Base-by-base conservation (phyloP, 2,113 vertebrate species). In the Microcebus tavaratra region DNA sequence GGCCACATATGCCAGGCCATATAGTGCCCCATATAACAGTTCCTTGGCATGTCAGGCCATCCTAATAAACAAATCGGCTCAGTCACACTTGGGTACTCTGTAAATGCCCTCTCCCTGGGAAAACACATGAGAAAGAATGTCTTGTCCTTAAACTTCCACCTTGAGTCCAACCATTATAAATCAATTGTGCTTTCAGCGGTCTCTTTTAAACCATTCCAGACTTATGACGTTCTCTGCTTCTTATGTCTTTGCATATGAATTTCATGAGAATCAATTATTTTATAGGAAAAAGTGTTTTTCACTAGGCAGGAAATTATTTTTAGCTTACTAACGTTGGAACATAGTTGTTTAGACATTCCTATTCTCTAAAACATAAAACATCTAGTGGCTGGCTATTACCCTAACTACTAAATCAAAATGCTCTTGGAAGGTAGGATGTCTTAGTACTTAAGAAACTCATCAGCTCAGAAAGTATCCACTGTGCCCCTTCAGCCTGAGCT, bases 241-340 rank as follows among this genome's bases (percentile, higher is more conserved):
- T 31, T 85, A 68, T 13, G 82, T 68, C 20, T 57, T 94, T 92
- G 36, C 76, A 63, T 75, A 81, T 57, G 82, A 90, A 95, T 92
- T 84, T 95, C 72, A 14, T 76, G 65, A 90, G 27, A 79, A 34
- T 88, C 53, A 92, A 45, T 96, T 97, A 81, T 82, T 96, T 96
- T 63, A 76, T 21, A 45, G 88, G 34, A 50, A 59, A 96, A 92
- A 76, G 8, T 85, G 17, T 36, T 96, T 95, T 94, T 61, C 27
- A 70, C 36, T 20, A 89, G 55, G 12, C 55, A 89, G 75, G 61
- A 73, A 80, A 86, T 93, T 65, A 18, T 93, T 79, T 68, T 80
- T 67, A 91, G 79, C 39, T 95, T 79, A 68, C 59, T 53, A 72
- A 97, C 59, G 39, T 45, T 89, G 48, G 42, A 94, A 34, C 45